These are phyloP conservation scores for Illadopsis cleaveri DNA, from an alignment of 2,113 vertebrate genomes.

Conservation along the genomic window DNA sequence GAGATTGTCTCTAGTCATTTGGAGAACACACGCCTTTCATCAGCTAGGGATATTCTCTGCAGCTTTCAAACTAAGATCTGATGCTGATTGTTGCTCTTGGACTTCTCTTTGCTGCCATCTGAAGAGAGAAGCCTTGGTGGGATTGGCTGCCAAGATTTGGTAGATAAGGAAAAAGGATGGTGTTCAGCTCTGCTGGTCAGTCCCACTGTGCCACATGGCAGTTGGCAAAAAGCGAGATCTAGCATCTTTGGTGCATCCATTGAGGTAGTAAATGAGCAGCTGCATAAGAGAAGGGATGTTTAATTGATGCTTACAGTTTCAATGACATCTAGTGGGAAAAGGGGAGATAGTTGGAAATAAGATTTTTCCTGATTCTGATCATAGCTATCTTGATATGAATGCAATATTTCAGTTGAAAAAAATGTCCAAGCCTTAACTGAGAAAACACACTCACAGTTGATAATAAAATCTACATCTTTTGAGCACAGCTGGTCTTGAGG, in stretches of 20 bases:
- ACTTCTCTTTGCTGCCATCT: neutral
- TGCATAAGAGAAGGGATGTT: neutral
- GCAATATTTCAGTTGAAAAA: neutral
- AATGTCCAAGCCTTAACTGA: neutral
- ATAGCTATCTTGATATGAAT: neutral
- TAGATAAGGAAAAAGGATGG: neutral
- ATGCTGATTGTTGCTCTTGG: neutral
- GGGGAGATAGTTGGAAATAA: neutral
- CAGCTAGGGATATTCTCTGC: neutral
- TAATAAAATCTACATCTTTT: neutral
- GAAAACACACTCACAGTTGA: neutral
- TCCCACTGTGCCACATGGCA: neutral
- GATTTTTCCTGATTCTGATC: neutral
- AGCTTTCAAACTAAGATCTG: neutral
- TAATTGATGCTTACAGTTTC: neutral
- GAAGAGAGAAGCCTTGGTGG: neutral
- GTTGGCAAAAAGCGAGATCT: neutral
- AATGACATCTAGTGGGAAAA: neutral
- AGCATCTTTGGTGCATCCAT: neutral
- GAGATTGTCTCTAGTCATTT: neutral
- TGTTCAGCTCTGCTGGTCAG: neutral
- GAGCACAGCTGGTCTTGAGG: neutral
- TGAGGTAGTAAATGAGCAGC: neutral
- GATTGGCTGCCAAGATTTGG: neutral
- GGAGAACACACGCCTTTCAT: fast-evolving